Evolutionary conservation across 2,113 vertebrate species (phyloP).

Genomic region (Upupa epops): DNA sequence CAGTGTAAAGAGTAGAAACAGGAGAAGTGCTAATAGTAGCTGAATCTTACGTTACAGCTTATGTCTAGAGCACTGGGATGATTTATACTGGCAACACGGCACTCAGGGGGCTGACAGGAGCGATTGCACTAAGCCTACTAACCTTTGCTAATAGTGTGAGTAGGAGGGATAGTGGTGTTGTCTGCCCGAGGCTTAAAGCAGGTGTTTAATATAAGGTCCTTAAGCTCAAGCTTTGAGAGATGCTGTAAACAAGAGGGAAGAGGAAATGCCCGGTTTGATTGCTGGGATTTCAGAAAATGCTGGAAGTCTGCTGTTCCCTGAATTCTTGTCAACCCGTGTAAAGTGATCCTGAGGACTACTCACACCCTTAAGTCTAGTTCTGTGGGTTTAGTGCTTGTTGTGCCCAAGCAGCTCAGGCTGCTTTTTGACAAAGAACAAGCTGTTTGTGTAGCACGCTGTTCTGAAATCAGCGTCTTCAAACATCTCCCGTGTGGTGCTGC

Average conservation of each 20-base stretch:
- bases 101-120: neutral
- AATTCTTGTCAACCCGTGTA: neutral
- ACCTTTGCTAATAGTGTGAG: neutral
- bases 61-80: neutral
- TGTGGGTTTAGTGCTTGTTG: neutral
- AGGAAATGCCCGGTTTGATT: neutral
- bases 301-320: neutral
- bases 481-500: rapidly evolving
- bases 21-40: neutral
- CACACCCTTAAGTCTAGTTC: neutral
- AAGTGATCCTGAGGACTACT: neutral
- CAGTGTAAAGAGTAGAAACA: neutral
- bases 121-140: neutral
- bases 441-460: neutral
- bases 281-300: neutral
- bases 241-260: neutral
- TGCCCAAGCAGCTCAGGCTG: neutral
- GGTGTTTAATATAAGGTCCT: slow-evolving; percentile 7
- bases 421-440: neutral
- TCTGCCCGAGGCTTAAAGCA: neutral
- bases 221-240: neutral
- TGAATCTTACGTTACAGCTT: neutral
- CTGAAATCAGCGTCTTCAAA: neutral
- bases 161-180: neutral
- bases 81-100: neutral